Evolutionary conservation across 2,113 vertebrate genomes (phyloP).

Genomic region (Tragulus kanchil): DNA sequence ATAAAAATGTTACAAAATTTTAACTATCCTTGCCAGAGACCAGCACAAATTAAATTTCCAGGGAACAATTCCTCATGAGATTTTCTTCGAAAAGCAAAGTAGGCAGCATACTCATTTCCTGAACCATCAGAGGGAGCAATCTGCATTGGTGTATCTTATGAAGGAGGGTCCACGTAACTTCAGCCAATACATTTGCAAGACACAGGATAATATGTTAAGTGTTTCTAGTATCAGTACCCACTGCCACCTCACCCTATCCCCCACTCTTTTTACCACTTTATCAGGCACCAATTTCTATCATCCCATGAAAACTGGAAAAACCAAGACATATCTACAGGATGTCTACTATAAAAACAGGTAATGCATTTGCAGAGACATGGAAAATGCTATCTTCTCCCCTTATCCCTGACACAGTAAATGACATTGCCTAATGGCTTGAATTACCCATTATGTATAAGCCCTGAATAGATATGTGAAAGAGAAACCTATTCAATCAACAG

Average conservation of each 20-base stretch:
- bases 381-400: neutral
- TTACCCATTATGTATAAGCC: neutral
- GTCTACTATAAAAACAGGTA: neutral
- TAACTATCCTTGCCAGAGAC: neutral
- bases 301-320: constrained; percentile 7
- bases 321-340: neutral
- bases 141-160: neutral
- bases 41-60: neutral
- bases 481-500: neutral
- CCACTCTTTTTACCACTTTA: neutral
- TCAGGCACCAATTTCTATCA: neutral
- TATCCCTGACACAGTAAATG: neutral
- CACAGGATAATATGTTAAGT: neutral
- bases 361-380: neutral
- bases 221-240: neutral
- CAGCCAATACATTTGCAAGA: neutral
- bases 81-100: neutral
- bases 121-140: neutral
- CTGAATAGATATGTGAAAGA: neutral
- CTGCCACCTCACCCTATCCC: neutral
- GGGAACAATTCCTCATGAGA: neutral
- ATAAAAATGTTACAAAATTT: neutral
- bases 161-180: neutral
- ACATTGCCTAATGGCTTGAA: constrained; percentile 15
- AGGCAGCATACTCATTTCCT: neutral